These are phyloP conservation scores for Anguilla anguilla DNA, from an alignment of 2,797 vertebrate species.

Conservation along the genomic window DNA sequence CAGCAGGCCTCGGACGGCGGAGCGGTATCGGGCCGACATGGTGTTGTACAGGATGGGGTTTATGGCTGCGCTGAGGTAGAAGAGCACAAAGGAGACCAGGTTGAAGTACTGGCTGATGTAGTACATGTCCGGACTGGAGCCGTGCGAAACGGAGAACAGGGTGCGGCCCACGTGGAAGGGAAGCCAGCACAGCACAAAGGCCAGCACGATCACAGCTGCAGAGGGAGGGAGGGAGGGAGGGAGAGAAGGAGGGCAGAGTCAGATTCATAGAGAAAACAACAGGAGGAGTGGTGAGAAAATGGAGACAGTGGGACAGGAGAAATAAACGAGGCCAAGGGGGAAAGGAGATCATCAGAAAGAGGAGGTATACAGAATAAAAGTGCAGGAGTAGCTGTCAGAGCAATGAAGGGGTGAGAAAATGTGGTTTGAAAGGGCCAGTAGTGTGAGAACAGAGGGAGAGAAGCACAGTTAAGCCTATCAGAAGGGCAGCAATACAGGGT, in stretches of 20 bases:
- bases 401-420: not conserved
- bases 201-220: conserved; percentile 55
- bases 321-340: not conserved
- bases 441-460: not conserved
- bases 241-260: not conserved
- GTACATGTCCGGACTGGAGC: conserved; percentile 58
- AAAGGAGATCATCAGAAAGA: not conserved
- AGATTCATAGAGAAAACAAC: not conserved
- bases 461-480: not conserved
- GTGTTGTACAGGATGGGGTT: conserved; percentile 84
- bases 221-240: not conserved
- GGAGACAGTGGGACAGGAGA: not conserved
- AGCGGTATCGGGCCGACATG: conserved; percentile 79
- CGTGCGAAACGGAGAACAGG: conserved; percentile 48
- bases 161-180: conserved; percentile 57
- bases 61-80: conserved; percentile 82
- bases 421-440: not conserved
- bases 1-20: conserved; percentile 69
- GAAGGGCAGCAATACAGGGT: not conserved
- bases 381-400: not conserved
- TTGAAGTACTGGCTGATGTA: conserved; percentile 83
- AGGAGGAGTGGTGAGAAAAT: not conserved
- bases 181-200: conserved; percentile 57
- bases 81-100: conserved; percentile 79
- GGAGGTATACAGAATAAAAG: not conserved